Conservation (phyloP, 2,797 vertebrate genomes). For the Hoplostethus mediterraneus region DNA sequence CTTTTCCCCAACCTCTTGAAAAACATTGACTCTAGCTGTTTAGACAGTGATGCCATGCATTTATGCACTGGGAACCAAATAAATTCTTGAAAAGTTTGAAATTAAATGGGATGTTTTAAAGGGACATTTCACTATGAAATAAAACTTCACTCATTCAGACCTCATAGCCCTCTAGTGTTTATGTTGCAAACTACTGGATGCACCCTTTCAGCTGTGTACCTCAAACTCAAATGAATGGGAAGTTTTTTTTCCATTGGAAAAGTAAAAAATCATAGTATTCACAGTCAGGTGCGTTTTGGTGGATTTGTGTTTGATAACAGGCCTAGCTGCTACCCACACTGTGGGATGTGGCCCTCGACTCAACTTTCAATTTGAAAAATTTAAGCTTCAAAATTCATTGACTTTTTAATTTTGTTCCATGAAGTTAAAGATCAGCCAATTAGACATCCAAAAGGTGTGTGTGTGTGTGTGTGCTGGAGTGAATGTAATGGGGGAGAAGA, state of each 20-base stretch:
- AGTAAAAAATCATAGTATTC: slow-evolving; percentile 33
- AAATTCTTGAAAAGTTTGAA: slow-evolving; percentile 14
- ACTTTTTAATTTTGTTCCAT: slow-evolving; percentile 56
- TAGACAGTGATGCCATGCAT: slow-evolving; percentile 28
- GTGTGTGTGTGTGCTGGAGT: slow-evolving; percentile 47
- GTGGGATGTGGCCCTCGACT: slow-evolving; percentile 42
- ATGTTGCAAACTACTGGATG: slow-evolving; percentile 42
- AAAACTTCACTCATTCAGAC: slow-evolving; percentile 20
- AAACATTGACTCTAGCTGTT: slow-evolving; percentile 30
- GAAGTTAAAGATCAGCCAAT: slow-evolving; percentile 47
- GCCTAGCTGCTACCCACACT: slow-evolving; percentile 45
- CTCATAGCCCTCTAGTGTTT: slow-evolving; percentile 8
- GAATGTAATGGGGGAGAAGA: slow-evolving; percentile 57
- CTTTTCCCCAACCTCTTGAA: slow-evolving; percentile 13
- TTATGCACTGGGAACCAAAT: slow-evolving; percentile 47
- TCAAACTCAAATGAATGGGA: slow-evolving; percentile 47
- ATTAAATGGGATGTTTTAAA: slow-evolving; percentile 43
- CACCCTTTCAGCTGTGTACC: slow-evolving; percentile 53
- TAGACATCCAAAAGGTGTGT: slow-evolving; percentile 56
- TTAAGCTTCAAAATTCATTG: slow-evolving; percentile 31
- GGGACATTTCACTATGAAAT: slow-evolving; percentile 33
- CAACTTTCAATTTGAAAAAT: slow-evolving; percentile 47
- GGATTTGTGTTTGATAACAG: slow-evolving; percentile 38
- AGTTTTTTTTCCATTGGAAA: slow-evolving; percentile 45
- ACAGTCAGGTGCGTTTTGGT: slow-evolving; percentile 16